phyloP scores from a whole-genome alignment of 1,140 invertebrate genomes.

The Macrocentrus cingulum region DNA sequence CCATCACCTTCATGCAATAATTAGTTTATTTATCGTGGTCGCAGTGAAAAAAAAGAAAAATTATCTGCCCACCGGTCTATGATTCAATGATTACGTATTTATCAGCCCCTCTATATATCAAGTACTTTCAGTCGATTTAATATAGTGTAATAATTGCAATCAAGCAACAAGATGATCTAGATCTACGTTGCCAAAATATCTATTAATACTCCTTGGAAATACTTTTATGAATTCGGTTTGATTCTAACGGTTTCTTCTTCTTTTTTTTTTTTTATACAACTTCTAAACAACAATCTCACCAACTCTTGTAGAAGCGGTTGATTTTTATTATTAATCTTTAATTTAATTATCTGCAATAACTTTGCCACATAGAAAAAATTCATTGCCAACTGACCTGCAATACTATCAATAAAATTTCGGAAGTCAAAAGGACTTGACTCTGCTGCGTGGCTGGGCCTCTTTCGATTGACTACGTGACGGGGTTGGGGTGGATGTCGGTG shows the following conservation, averaged over 20 bases:
- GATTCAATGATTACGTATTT: not conserved
- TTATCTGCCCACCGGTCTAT: not conserved
- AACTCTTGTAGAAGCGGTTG: too few relatives aligned
- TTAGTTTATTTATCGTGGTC: not conserved
- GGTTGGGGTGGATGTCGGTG: conserved; percentile 38
- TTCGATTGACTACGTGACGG: conserved; percentile 41
- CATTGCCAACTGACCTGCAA: not conserved
- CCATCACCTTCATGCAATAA: not conserved
- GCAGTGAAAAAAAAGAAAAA: not conserved
- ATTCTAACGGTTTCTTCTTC: not conserved
- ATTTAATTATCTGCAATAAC: not conserved
- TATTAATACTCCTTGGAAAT: conserved; percentile 24
- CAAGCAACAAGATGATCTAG: conserved; percentile 25
- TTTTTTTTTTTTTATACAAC: not conserved
- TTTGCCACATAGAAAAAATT: not conserved
- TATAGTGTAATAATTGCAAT: conserved; percentile 15
- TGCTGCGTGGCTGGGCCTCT: conserved; percentile 43
- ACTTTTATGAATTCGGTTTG: conserved; percentile 19
- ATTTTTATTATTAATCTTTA: too few relatives aligned
- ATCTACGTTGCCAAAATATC: not conserved
- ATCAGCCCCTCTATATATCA: not conserved
- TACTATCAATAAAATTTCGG: conserved; percentile 30
- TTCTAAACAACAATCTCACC: not conserved
- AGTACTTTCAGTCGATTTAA: conserved; percentile 26
- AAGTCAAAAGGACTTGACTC: conserved; percentile 57